phyloP scores from a whole-genome alignment of 1,140 invertebrate genomes.

The Diprion similis region DNA sequence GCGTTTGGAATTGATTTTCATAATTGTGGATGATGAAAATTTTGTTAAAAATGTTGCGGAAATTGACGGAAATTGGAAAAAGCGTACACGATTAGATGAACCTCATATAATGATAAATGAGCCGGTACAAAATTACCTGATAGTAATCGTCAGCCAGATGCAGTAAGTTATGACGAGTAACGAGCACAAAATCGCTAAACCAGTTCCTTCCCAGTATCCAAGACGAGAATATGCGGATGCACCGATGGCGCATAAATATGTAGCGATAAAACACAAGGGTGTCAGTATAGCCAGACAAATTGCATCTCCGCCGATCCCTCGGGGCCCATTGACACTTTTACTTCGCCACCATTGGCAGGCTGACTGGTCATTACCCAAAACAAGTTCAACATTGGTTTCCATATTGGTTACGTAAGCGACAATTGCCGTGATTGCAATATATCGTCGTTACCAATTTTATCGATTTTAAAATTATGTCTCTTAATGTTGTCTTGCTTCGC shows the following conservation, averaged over 20 bases:
- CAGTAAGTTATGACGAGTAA: constrained; percentile 52
- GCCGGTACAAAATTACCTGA: constrained; percentile 40
- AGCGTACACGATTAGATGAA: no score
- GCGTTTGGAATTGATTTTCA: background rate
- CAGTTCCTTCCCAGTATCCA: constrained; percentile 61
- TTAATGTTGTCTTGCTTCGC: no score
- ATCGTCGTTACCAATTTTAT: background rate
- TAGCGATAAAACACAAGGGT: constrained; percentile 60
- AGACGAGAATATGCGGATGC: constrained; percentile 52
- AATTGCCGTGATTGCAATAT: constrained; percentile 12
- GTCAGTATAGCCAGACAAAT: constrained; percentile 63
- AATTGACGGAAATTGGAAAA: no score
- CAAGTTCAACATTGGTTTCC: constrained; percentile 4
- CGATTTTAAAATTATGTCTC: background rate
- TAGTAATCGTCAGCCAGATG: constrained; percentile 54
- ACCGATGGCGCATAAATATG: constrained; percentile 63
- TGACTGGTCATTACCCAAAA: constrained; percentile 19
- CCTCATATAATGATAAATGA: no score
- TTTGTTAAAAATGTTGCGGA: no score
- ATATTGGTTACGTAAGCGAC: background rate
- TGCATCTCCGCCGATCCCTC: constrained; percentile 59
- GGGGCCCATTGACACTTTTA: constrained; percentile 47
- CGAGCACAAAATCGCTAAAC: constrained; percentile 53
- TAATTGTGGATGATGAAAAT: background rate
- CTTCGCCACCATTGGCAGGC: constrained; percentile 57